Conservation (phyloP, 2,888 invertebrate genomes). For the Hypomecis atomaria region DNA sequence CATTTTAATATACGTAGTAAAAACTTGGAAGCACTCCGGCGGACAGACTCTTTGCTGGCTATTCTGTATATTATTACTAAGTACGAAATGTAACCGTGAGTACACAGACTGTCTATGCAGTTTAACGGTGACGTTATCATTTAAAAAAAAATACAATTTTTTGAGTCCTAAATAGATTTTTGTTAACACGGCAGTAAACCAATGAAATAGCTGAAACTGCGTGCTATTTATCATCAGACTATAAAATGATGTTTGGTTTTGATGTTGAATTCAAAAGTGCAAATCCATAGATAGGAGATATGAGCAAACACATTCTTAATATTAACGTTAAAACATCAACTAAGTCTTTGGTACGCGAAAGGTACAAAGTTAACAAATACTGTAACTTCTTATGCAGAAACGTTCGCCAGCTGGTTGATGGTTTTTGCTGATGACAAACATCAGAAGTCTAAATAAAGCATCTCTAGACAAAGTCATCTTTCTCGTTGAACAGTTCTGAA, state of each 20-base stretch:
- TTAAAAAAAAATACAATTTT: not conserved
- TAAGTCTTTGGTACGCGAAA: slow-evolving; percentile 48
- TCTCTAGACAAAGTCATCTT: not conserved
- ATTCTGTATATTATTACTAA: slow-evolving; percentile 49
- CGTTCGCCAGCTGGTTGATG: not conserved
- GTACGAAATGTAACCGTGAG: slow-evolving; percentile 29
- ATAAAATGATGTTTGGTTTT: slow-evolving; percentile 3
- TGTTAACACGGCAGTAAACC: not conserved
- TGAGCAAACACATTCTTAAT: slow-evolving; percentile 45
- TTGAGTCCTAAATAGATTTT: not conserved
- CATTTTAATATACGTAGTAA: slow-evolving; percentile 74
- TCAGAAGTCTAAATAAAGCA: no score
- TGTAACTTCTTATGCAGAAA: slow-evolving; percentile 12
- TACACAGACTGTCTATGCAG: slow-evolving; percentile 19
- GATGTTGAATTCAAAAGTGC: slow-evolving; percentile 22
- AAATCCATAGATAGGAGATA: slow-evolving; percentile 45
- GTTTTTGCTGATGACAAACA: no score
- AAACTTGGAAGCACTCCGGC: slow-evolving; percentile 83
- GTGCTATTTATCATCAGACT: slow-evolving; percentile 13
- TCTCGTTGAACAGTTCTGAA: not conserved
- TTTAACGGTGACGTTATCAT: not conserved
- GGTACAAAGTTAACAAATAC: slow-evolving; percentile 48
- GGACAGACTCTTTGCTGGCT: slow-evolving; percentile 82
- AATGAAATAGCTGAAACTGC: not conserved
- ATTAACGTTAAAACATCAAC: slow-evolving; percentile 43